Evolutionary conservation across 2,113 vertebrate genomes (phyloP).

Genomic region (Pogona vitticeps): DNA sequence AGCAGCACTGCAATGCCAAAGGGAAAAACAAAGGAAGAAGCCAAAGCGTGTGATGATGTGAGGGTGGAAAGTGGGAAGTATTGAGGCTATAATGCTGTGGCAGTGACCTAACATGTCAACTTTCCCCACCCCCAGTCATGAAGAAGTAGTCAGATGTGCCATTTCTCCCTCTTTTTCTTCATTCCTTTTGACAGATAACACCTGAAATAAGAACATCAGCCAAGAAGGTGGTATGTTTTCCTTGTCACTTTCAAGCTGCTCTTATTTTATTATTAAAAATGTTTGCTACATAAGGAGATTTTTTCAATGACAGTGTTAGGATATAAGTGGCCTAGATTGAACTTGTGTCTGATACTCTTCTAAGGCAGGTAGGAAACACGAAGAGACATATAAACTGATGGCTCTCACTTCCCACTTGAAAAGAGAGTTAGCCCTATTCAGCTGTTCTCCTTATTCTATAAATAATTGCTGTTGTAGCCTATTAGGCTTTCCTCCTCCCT

Average conservation of each 20-base stretch:
- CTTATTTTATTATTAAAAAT: neutral
- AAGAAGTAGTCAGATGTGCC: conserved; percentile 4
- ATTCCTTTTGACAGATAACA: conserved; percentile 29
- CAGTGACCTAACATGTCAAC: neutral
- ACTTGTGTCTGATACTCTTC: neutral
- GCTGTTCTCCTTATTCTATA: no score
- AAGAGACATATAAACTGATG: neutral
- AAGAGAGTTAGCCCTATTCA: no score
- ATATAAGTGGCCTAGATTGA: neutral
- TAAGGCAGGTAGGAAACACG: neutral
- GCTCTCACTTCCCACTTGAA: no score
- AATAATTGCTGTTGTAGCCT: no score
- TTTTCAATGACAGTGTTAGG: conserved; percentile 22
- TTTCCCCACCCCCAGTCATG: neutral
- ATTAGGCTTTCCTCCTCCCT: no score
- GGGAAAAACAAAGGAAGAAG: conserved; percentile 1
- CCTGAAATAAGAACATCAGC: conserved; percentile 24
- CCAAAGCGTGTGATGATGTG: neutral
- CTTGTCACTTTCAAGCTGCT: conserved; percentile 14
- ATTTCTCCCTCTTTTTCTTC: conserved; percentile 30
- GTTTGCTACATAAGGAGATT: conserved; percentile 4
- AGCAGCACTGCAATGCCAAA: neutral
- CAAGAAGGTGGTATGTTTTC: neutral
- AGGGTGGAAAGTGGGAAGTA: neutral
- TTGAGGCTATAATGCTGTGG: neutral